Percentiles rank a stretch among this genome's conserved stretches.
These are phyloP conservation scores for Orchestia grillus DNA, from an alignment of 1,140 invertebrate species.

Conservation along the genomic window DNA sequence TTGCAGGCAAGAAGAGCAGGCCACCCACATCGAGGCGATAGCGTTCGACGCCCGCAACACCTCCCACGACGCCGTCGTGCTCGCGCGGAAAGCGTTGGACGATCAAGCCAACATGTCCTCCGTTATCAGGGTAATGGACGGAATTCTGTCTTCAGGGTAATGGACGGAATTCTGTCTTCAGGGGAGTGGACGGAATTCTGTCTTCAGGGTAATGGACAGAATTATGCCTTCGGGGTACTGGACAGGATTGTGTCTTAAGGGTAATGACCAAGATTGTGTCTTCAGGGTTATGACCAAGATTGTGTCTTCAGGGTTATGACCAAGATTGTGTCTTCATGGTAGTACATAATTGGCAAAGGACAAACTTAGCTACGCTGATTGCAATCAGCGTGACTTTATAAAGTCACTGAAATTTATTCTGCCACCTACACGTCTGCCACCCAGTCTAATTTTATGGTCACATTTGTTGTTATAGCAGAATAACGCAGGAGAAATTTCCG, in stretches of 20 bases:
- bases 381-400: too few relatives aligned
- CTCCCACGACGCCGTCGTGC: slow-evolving; percentile 83
- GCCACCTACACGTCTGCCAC: too few relatives aligned
- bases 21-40: slow-evolving; percentile 81
- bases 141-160: slow-evolving; percentile 71
- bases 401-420: too few relatives aligned
- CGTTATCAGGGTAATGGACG: slow-evolving; percentile 70
- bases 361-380: not conserved
- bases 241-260: too few relatives aligned
- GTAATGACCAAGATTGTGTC: too few relatives aligned
- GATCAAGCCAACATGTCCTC: slow-evolving; percentile 79
- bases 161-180: slow-evolving; percentile 70
- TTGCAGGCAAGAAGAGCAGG: slow-evolving; percentile 79
- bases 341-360: not conserved
- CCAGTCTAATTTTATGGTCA: too few relatives aligned
- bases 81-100: slow-evolving; percentile 84
- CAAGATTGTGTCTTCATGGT: too few relatives aligned
- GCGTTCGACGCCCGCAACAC: slow-evolving; percentile 87
- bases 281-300: too few relatives aligned
- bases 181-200: slow-evolving; percentile 67
- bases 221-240: too few relatives aligned
- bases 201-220: slow-evolving; percentile 70
- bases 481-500: too few relatives aligned
- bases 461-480: too few relatives aligned
- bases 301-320: too few relatives aligned